Base-by-base conservation (phyloP, 2,888 invertebrate genomes). In the Drosophila tripunctata region DNA sequence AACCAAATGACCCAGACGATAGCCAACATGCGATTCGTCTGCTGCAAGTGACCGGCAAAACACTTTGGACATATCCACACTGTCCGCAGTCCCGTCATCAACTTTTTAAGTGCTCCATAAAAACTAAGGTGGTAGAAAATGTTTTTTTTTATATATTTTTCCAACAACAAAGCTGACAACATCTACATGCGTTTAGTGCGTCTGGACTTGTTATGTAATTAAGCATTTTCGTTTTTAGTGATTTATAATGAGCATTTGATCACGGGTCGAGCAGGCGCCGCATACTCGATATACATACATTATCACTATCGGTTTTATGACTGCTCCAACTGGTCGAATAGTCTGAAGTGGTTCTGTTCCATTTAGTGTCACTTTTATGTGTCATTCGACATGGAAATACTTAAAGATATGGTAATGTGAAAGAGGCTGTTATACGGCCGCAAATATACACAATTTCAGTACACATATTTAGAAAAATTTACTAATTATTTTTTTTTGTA, bases 1-100 rank as follows among this genome's bases (percentile, higher is more conserved):
- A 60, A 57, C 73, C 70, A 77, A 83, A 69, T 83, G 87, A 72
- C 80, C 80, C 76, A 78, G 67, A 67, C 86, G 67, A 33, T 69
- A 44, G 40, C 72, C 47, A 66, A 65, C 86, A 86, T 68, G 83
- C 83, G 55, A 78, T 60, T 57, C 47, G 40, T 31, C 27, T 27
- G 35, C 35, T 56, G 54, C 48, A 52, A 66, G 62, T 56, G 65
- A 65, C 67, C 70, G 74, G 55, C 70, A 77, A 84, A 84, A 77
- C 85, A 69, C 87, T 79, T 80, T 69, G 45, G 27, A 24, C 43
- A 43, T 61, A 43, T 61, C 51, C 58, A 65, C 58, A 51, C 35
- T 38, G 24, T 38, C 40, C 47, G 19, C 55, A 14, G 43, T 24
- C 31, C 47, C 19, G 45, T 62, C 61, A 44, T 57, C 67, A 52